Evolutionary conservation across 2,113 vertebrate species (phyloP), one percentile per base, ranked within the genome.

Genomic region (Tachysurus vachellii): DNA sequence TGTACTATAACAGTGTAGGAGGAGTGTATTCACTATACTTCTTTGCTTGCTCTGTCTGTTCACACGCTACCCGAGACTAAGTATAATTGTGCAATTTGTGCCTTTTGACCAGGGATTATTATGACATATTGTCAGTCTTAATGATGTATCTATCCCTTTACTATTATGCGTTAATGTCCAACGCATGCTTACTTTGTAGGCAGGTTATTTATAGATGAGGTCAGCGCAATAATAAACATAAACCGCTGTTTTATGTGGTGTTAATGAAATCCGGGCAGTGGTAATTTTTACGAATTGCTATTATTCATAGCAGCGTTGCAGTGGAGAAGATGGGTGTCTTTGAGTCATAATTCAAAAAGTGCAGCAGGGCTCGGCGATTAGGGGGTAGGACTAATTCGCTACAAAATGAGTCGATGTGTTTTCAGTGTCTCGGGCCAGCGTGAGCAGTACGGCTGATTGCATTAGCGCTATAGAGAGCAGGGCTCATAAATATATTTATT

Each of bases 201-300:
- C 95, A 95, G 95, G 95, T 97, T 99, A 98, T 98, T 99, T 99
- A 99, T 98, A 97, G 97, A 98, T 96, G 95, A 36, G 98, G 97
- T 97, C 97, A 96, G 96, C 95, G 93, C 95, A 93, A 96, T 96
- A 97, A 98, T 99, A 99, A 99, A 98, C 97, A 97, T 97, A 96
- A 97, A 97, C 96, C 96, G 94, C 95, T 94, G 96, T 97, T 99
- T 87, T 98, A 99, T 98, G 97, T 96, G 96, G 96, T 91, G 96
- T 97, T 99, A 99, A 99, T 99, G 96, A 99, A 99, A 98, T 98
- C 96, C 96, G 96, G 97, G 99, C 97, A 97, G 95, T 96, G 96
- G 96, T 96, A 97, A 97, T 96, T 97, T 98, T 85, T 98, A 96
- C 96, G 97, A 98, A 99, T 97, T 97, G 96, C 96, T 98, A 97